Evolutionary conservation across 2,113 vertebrate species (phyloP).

Genomic region (Polypterus senegalus): DNA sequence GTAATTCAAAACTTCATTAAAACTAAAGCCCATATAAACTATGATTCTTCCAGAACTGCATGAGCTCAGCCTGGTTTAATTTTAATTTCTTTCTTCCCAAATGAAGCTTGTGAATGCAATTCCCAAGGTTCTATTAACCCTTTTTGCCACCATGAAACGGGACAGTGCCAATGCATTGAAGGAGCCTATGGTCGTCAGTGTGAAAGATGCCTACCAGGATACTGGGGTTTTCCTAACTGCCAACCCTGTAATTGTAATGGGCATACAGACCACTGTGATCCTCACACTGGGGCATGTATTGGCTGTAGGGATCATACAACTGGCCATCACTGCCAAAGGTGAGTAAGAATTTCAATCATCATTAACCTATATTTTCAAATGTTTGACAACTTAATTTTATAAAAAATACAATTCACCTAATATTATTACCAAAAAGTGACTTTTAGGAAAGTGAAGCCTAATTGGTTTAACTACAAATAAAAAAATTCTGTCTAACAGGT

Average conservation of each 20-base stretch:
- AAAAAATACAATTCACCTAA: too few relatives aligned
- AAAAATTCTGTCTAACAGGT: conserved; percentile 42
- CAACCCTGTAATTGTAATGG: conserved; percentile 80
- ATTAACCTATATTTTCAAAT: too few relatives aligned
- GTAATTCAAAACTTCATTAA: too few relatives aligned
- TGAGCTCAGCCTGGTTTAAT: too few relatives aligned
- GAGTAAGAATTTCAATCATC: neutral
- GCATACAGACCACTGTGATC: conserved; percentile 66
- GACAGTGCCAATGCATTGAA: conserved; percentile 75
- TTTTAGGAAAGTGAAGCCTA: neutral
- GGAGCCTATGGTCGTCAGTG: conserved; percentile 72
- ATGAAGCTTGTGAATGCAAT: conserved; percentile 72
- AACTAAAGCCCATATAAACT: too few relatives aligned
- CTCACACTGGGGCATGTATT: conserved; percentile 60
- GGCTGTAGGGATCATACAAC: conserved; percentile 67
- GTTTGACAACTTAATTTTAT: too few relatives aligned
- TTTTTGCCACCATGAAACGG: conserved; percentile 66
- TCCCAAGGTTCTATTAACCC: conserved; percentile 60
- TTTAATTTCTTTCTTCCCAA: neutral
- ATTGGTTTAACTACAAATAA: neutral
- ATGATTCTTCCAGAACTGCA: too few relatives aligned
- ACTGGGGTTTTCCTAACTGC: conserved; percentile 88
- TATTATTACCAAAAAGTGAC: too few relatives aligned
- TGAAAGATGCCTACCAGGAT: conserved; percentile 70
- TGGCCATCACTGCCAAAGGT: conserved; percentile 83